These are phyloP conservation scores for Frankliniella fusca DNA, from an alignment of 2,888 invertebrate genomes.

Conservation along the genomic window DNA sequence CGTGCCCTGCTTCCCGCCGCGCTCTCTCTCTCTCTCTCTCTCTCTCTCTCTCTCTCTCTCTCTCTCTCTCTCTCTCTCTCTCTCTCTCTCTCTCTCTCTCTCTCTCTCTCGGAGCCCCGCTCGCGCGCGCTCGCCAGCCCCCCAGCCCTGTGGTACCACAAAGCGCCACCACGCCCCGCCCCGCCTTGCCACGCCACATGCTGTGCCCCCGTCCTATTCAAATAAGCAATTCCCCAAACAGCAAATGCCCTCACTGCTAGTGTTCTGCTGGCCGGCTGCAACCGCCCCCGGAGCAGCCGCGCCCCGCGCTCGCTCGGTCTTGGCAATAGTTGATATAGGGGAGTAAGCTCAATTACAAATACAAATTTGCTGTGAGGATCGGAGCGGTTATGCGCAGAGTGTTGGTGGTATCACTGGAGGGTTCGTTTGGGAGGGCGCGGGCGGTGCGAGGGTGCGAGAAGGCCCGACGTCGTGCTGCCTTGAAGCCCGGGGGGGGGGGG, in stretches of 20 bases:
- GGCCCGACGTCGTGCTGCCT: no score
- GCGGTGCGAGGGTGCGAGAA: no score
- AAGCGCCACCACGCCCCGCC: background rate
- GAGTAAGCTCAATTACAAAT: constrained; percentile 23
- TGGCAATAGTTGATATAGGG: background rate
- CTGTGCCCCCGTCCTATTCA: background rate
- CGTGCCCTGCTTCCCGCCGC: background rate
- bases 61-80: no score
- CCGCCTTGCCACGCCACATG: background rate
- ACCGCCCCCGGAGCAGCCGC: background rate
- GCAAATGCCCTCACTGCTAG: constrained; percentile 15
- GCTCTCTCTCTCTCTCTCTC: no score
- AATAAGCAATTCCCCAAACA: constrained; percentile 14
- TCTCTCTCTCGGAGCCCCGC: background rate
- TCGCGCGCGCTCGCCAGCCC: background rate
- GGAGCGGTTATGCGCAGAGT: background rate
- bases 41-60: no score
- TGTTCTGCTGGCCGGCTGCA: constrained; percentile 4
- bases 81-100: no score
- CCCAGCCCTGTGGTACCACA: no score
- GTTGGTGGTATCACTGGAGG: background rate
- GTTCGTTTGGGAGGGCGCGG: background rate
- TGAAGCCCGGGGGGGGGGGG: no score
- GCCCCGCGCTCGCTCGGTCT: background rate
- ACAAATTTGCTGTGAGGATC: background rate